A percentile compares a stretch with the other conserved stretches of the same genome.
Conservation (phyloP, 2,113 vertebrate genomes). For the Connochaetes taurinus region DNA sequence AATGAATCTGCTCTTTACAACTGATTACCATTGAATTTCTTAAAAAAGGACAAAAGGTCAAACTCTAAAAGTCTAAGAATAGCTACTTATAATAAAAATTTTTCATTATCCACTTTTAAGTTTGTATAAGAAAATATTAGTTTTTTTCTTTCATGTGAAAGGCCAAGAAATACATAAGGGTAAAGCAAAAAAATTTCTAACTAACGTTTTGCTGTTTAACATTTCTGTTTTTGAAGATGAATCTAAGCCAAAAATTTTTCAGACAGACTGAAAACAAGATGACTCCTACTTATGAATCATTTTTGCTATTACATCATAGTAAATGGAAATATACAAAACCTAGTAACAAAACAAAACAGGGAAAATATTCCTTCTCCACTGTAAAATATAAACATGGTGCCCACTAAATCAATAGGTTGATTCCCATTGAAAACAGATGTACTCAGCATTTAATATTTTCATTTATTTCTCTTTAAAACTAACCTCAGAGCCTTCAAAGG, state of each 20-base stretch:
- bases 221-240: constrained; percentile 50
- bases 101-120: neutral
- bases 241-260: constrained; percentile 56
- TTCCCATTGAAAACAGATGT: constrained; percentile 27
- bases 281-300: constrained; percentile 55
- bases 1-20: neutral
- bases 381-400: constrained; percentile 49
- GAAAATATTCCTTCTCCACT: constrained; percentile 40
- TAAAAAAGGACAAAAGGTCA: neutral
- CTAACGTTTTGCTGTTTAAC: constrained; percentile 37
- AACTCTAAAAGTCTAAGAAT: constrained; percentile 23
- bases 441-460: constrained; percentile 36
- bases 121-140: neutral
- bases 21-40: neutral
- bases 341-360: constrained; percentile 51
- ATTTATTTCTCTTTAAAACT: constrained; percentile 37
- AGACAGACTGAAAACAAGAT: constrained; percentile 68
- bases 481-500: constrained; percentile 14
- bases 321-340: constrained; percentile 66
- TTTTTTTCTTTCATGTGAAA: neutral
- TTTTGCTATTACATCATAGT: constrained; percentile 59
- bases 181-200: constrained; percentile 39
- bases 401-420: constrained; percentile 34
- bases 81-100: neutral
- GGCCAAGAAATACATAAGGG: neutral